phyloP scores from a whole-genome alignment of 2,113 vertebrate species.

The Platysteira castanea region DNA sequence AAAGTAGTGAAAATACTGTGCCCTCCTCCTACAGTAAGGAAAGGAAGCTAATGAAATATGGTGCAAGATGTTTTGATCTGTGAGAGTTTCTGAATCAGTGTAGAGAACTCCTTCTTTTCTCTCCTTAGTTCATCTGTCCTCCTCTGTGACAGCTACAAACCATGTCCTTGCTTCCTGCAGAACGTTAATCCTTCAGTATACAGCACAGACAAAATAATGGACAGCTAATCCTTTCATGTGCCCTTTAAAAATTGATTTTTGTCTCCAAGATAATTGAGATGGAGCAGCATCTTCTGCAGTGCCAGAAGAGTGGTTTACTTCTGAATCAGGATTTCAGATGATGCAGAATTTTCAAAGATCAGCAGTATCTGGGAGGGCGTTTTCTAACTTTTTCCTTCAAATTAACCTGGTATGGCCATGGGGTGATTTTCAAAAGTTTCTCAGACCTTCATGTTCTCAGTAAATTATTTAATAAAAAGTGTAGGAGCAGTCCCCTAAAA shows the following conservation, averaged over 20 bases:
- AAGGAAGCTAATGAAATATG: neutral
- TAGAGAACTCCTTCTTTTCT: neutral
- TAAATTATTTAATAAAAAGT: neutral
- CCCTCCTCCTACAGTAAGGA: neutral
- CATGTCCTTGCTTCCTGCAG: neutral
- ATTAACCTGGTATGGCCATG: neutral
- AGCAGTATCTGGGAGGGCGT: neutral
- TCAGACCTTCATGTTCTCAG: neutral
- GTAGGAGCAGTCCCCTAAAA: neutral
- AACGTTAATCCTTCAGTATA: neutral
- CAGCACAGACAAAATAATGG: neutral
- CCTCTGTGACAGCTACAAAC: neutral
- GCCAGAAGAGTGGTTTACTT: neutral
- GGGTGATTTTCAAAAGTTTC: neutral
- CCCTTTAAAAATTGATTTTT: conserved; percentile 31
- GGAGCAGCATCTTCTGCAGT: neutral
- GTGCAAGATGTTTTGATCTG: neutral
- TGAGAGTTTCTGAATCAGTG: neutral
- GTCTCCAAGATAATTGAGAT: neutral
- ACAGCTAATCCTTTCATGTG: neutral
- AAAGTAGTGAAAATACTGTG: neutral
- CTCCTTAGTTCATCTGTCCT: neutral
- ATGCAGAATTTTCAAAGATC: neutral
- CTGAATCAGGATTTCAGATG: neutral
- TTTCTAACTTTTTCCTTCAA: neutral